These are phyloP conservation scores for Parasteatoda tepidariorum DNA, from an alignment of 1,140 invertebrate species.

Conservation along the genomic window DNA sequence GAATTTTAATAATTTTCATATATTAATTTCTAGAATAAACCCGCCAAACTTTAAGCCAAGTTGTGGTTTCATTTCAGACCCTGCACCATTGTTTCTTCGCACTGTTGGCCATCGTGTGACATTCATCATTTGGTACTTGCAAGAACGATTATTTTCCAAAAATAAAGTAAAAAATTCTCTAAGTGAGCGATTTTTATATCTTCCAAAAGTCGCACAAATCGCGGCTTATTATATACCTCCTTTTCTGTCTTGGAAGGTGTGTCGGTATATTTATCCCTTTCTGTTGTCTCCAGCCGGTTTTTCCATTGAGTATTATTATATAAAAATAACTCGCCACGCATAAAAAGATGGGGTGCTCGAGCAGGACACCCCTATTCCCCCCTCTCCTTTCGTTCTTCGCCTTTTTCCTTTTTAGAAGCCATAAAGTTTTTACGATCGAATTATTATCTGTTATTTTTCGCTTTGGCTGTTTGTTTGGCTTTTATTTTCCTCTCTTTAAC, in stretches of 20 bases:
- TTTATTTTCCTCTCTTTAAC: too few relatives aligned
- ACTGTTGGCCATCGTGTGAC: not conserved
- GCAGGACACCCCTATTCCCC: not conserved
- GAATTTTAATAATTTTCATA: too few relatives aligned
- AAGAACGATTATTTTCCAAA: not conserved
- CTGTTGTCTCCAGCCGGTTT: too few relatives aligned
- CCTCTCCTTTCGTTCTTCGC: not conserved
- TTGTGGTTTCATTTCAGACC: not conserved
- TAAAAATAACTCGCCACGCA: conserved; percentile 27
- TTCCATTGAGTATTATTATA: not conserved
- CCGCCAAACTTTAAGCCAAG: too few relatives aligned
- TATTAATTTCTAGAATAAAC: too few relatives aligned
- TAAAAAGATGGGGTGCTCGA: not conserved
- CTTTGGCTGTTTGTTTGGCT: not conserved
- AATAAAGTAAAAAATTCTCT: too few relatives aligned
- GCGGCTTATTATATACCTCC: not conserved
- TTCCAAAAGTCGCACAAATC: not conserved
- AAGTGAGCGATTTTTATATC: not conserved
- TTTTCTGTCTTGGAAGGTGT: conserved; percentile 24
- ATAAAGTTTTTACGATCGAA: conserved; percentile 51
- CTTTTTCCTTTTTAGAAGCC: conserved; percentile 33
- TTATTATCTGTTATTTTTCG: conserved; percentile 54
- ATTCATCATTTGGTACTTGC: not conserved
- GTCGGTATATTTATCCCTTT: conserved; percentile 43
- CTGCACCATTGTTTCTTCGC: not conserved